A percentile compares a stretch with the other conserved stretches of the same genome.
phyloP scores from a whole-genome alignment of 2,797 vertebrate genomes.

The Leptoclinus maculatus region DNA sequence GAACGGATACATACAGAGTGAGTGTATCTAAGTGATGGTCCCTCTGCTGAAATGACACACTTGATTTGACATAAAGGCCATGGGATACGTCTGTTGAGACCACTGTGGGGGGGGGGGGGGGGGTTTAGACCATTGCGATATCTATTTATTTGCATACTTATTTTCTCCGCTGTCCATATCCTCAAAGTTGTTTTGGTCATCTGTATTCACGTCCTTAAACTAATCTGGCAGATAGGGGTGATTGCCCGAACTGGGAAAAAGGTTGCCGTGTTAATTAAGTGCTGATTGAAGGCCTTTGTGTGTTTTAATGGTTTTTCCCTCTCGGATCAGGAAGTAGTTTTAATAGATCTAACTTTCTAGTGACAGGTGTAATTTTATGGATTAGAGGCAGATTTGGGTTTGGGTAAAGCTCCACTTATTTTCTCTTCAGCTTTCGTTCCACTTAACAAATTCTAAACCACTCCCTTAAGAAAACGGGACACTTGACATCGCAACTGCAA shows the following conservation, averaged over 20 bases:
- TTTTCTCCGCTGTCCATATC: constrained; percentile 53
- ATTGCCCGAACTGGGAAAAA: constrained; percentile 70
- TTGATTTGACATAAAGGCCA: constrained; percentile 51
- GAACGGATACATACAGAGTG: constrained; percentile 15
- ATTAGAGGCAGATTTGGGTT: constrained; percentile 79
- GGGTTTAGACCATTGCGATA: constrained; percentile 44
- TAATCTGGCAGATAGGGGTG: constrained; percentile 82
- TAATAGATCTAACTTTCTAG: constrained; percentile 87
- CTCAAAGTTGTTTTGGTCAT: constrained; percentile 74
- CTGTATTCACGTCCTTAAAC: constrained; percentile 76
- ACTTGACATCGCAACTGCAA: constrained; percentile 52
- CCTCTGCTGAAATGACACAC: constrained; percentile 51
- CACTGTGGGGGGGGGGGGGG: constrained; percentile 7
- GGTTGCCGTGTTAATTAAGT: constrained; percentile 86
- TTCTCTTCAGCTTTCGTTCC: constrained; percentile 66
- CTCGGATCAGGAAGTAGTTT: constrained; percentile 82
- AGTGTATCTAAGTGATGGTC: constrained; percentile 40
- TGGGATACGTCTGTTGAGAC: constrained; percentile 32
- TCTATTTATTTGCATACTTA: constrained; percentile 69
- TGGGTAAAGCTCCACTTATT: constrained; percentile 68
- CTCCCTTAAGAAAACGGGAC: constrained; percentile 60
- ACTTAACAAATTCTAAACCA: constrained; percentile 56
- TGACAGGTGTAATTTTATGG: constrained; percentile 91
- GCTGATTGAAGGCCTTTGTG: constrained; percentile 80
- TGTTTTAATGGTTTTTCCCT: constrained; percentile 78